Evolutionary conservation across 1,140 invertebrate species (phyloP).

Genomic region (Megalonaias nervosa): DNA sequence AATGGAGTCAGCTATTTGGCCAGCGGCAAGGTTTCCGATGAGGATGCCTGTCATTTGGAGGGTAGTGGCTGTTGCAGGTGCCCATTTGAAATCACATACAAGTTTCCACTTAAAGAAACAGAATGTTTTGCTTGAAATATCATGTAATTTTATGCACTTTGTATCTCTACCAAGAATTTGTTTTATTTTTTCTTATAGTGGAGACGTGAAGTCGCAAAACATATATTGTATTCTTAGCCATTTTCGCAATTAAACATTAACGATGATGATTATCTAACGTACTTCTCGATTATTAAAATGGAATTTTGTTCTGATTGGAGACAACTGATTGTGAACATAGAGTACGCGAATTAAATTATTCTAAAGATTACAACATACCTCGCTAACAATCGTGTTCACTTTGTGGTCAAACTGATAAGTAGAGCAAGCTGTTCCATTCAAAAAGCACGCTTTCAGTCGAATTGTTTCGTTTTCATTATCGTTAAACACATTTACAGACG

Average conservation of each 20-base stretch:
- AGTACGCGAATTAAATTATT: background rate
- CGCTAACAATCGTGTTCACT: slow-evolving; percentile 16
- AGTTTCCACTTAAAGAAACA: slow-evolving; percentile 53
- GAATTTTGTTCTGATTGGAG: background rate
- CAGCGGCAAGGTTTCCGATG: slow-evolving; percentile 44
- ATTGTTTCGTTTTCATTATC: too few relatives aligned
- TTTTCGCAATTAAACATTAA: background rate
- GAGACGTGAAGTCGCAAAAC: background rate
- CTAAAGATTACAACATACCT: slow-evolving; percentile 9
- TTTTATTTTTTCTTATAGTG: background rate
- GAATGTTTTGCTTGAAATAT: background rate
- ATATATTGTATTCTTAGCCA: background rate
- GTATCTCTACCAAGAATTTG: background rate
- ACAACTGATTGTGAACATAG: background rate
- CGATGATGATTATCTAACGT: background rate
- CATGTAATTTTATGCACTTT: background rate
- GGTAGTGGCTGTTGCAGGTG: slow-evolving; percentile 45
- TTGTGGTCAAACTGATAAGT: background rate
- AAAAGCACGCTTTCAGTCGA: too few relatives aligned
- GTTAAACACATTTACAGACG: too few relatives aligned
- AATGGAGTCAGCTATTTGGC: slow-evolving; percentile 50
- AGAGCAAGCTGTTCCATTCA: too few relatives aligned
- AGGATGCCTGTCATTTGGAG: slow-evolving; percentile 62
- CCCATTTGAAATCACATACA: slow-evolving; percentile 50
- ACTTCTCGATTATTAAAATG: background rate